Conservation (phyloP, 2,797 vertebrate genomes). For the Menidia menidia region DNA sequence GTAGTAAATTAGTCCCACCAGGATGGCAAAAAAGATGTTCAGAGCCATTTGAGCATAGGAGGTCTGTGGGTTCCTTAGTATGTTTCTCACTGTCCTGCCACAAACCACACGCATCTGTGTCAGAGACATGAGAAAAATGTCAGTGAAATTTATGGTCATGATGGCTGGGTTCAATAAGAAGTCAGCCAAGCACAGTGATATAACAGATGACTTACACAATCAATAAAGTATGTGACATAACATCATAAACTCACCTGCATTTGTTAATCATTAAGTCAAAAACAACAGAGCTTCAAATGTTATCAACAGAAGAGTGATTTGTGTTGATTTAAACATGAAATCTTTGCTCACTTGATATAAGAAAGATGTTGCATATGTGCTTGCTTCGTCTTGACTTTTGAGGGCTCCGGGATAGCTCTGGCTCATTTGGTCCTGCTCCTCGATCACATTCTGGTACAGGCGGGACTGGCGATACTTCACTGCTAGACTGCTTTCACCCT, state of each 20-base stretch:
- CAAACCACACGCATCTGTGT: constrained; percentile 80
- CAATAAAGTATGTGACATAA: constrained; percentile 20
- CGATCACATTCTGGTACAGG: constrained; percentile 52
- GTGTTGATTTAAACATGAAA: not conserved
- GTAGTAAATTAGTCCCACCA: constrained; percentile 87
- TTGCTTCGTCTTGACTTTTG: constrained; percentile 13
- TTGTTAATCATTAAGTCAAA: constrained; percentile 8
- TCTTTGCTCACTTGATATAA: constrained; percentile 78
- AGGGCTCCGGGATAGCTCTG: not conserved
- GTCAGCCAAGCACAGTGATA: constrained; percentile 17
- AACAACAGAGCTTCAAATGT: not conserved
- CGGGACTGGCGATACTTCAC: constrained; percentile 68
- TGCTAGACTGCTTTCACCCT: constrained; percentile 59
- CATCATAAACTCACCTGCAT: constrained; percentile 14
- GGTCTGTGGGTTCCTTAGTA: constrained; percentile 85
- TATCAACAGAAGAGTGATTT: not conserved
- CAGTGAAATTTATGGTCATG: constrained; percentile 30
- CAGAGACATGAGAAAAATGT: constrained; percentile 30
- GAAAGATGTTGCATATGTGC: constrained; percentile 79
- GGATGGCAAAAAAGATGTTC: constrained; percentile 79
- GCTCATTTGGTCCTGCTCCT: constrained; percentile 70
- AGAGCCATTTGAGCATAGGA: constrained; percentile 83
- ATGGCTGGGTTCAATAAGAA: constrained; percentile 33
- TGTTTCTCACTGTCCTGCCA: constrained; percentile 75
- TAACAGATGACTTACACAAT: constrained; percentile 11